Evolutionary conservation across 2,113 vertebrate species (phyloP), one percentile per base, ranked within the genome.

Genomic region (Toxotes jaculatrix): DNA sequence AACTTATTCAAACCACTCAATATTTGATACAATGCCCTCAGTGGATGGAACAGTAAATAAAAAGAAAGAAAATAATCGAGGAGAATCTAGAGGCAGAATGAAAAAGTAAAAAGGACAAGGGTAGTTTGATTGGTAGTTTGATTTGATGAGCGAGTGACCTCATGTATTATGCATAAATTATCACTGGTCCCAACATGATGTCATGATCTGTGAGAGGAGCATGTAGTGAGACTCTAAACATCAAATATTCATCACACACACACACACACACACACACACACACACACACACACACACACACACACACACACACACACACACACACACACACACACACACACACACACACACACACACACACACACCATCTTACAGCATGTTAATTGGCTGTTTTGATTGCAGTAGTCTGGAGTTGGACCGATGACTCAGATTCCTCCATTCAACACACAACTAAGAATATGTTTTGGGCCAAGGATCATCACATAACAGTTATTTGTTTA

Each of bases 191-290:
- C 88, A 88, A 89, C 91, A 89, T 84, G 85, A 80, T 88, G 82
- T 87, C 87, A 86, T 88, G 86, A 93, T 92, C 89, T 92, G 85
- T 91, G 77, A 88, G 72, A 76, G 11, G 82, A 82, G 80, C 59
- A 82, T 86, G 80, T 79, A 85, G 80, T 38, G 51, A 79, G 72
- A 69, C 87, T 79, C 86, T 8, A 21, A 27, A 71, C 86, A 90
- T 93, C 45, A 92, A 93, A 89, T 82, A 92, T 92, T 91, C 62
- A 93, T 91, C 32, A 21, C 51, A 45, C 64, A 75, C 47, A 74
- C 76, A 56, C 21, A 70, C 14, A 55, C 27, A 55, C 19, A 43
- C 59, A 53, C 42, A 53, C 68, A 34, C 40, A 27, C 27, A 27
- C 27, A 27, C 27, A 27, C 27, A 27, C 27, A 27, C 27, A 27